A percentile compares a stretch with the other conserved stretches of the same genome.
phyloP scores from a whole-genome alignment of 2,113 vertebrate genomes.

The Pandion haliaetus region DNA sequence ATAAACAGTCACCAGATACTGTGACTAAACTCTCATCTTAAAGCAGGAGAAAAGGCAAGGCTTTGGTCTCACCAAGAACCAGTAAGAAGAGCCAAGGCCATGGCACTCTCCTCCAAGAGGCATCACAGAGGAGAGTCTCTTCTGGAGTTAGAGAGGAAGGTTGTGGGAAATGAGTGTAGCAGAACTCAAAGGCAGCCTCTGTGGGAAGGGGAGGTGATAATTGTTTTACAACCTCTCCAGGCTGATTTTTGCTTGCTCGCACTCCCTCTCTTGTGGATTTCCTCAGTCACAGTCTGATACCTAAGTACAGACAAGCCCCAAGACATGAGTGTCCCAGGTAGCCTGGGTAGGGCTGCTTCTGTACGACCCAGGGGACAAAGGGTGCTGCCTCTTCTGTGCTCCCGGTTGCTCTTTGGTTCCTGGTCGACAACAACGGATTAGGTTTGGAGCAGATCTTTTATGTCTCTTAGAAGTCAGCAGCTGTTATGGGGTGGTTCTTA shows the following conservation, averaged over 20 bases:
- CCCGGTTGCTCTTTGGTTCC: neutral
- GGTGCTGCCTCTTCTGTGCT: neutral
- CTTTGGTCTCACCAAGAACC: neutral
- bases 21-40: neutral
- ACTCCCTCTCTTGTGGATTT: neutral
- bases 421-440: neutral
- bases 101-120: neutral
- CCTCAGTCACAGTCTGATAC: neutral
- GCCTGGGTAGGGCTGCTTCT: neutral
- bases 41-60: neutral
- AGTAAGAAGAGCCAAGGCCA: neutral
- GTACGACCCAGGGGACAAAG: accelerated
- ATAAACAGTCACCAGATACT: neutral
- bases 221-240: neutral
- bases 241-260: neutral
- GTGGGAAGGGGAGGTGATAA: neutral
- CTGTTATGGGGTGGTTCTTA: neutral
- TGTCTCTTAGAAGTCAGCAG: neutral
- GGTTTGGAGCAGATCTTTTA: neutral
- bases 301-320: neutral
- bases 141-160: neutral
- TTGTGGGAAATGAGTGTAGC: neutral
- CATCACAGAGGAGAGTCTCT: neutral
- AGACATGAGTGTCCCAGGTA: neutral
- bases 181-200: neutral